phyloP scores from a whole-genome alignment of 2,113 vertebrate species.

The Narcine bancroftii region DNA sequence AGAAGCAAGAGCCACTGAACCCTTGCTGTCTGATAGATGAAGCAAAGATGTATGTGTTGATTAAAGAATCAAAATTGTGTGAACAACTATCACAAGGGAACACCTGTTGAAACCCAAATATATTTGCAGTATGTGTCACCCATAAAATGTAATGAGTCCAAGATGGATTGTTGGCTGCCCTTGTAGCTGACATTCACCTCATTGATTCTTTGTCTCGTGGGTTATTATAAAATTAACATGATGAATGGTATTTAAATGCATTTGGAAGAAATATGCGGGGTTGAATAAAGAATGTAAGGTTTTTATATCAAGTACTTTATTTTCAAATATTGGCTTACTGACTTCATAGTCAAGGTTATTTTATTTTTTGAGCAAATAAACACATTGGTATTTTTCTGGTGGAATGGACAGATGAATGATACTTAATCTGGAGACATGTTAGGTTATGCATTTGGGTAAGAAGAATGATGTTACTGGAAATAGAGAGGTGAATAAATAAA shows the following conservation, averaged over 20 bases:
- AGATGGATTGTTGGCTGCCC: not conserved
- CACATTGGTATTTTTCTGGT: too few species aligned
- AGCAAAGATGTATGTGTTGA: not conserved
- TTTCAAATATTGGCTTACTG: not conserved
- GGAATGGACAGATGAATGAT: too few species aligned
- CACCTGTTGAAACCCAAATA: not conserved
- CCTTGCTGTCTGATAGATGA: not conserved
- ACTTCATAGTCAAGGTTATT: not conserved
- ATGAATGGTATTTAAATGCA: conserved; percentile 5
- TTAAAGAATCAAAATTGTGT: conserved; percentile 7
- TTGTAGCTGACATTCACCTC: conserved; percentile 1
- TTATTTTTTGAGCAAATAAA: too few species aligned
- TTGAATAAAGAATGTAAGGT: not conserved
- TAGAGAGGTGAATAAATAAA: too few species aligned
- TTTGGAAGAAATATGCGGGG: not conserved
- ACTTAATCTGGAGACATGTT: too few species aligned
- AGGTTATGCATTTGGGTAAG: too few species aligned
- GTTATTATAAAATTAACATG: not conserved
- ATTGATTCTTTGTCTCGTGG: not conserved
- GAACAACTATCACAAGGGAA: not conserved
- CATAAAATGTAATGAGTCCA: not conserved
- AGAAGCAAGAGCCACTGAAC: not conserved
- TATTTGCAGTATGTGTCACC: not conserved
- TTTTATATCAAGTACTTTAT: not conserved
- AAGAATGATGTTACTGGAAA: too few species aligned